Base-by-base conservation (phyloP, 2,888 invertebrate species). In the Dryomyza anilis region DNA sequence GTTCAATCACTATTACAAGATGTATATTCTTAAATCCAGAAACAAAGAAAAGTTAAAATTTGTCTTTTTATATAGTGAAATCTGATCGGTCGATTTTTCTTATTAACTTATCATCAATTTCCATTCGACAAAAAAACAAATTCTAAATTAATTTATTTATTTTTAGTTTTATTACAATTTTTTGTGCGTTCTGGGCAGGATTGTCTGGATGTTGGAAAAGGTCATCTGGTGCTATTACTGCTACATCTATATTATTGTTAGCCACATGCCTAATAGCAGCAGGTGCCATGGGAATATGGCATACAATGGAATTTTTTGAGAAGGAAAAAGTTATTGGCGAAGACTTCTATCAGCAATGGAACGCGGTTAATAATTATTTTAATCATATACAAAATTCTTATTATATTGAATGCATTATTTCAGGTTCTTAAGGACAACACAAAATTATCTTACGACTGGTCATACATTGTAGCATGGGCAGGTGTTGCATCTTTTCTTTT, bases 131-230 rank as follows among this genome's bases (percentile, higher is more conserved):
- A 46, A 4, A 46, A 46, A 46, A 46, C 6, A 16, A 14, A 52
- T 29, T 27, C 50, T 14, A n/a, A 29, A 50, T 30, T 45, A 61
- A 30, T 45, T 43, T 59, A 8, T 36, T 27, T 25, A 50, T 16
- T 39, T 64, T 21, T 64, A 94, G 94, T 57, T 94, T 98, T 85
- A 87, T 95, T 74, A 89, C 95, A 50, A 91, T 96, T 72, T 93
- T 96, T 84, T 89, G 95, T 74, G 94, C 96, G 23, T 97, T 97
- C 85, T 94, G 96, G 89, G 95, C 96, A 63, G 98, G 98, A 66
- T 91, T 97, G 14, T 93, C 96, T 33, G 97, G 98, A 73, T 98
- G 98, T 83, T 98, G 97, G 95, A 91, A 94, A 83, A 88, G 97
- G 74, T 95, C 95, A 57, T 93, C 96, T 8, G 94, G 94, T 71